Conservation (phyloP, 1,140 invertebrate genomes). For the Zaprionus taronus region DNA sequence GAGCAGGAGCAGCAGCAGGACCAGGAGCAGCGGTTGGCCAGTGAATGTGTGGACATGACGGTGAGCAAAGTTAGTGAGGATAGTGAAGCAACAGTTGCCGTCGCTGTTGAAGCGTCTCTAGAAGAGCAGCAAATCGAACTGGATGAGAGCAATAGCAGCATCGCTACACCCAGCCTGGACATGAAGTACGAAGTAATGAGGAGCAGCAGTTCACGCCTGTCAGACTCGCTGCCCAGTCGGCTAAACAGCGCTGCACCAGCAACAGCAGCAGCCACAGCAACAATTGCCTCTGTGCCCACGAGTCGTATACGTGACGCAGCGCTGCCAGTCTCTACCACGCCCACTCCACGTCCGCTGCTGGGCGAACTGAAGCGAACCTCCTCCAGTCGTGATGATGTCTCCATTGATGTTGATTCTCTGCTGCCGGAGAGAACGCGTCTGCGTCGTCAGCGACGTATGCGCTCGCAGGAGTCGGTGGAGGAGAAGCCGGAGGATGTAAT, state of each 20-base stretch:
- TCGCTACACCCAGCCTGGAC: constrained; percentile 18
- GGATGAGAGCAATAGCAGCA: constrained; percentile 51
- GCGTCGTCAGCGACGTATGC: constrained; percentile 69
- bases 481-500: constrained; percentile 78
- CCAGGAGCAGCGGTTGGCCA: constrained; percentile 14
- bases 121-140: constrained; percentile 45
- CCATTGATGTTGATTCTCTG: constrained; percentile 61
- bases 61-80: constrained; percentile 70
- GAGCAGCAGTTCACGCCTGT: constrained; percentile 25
- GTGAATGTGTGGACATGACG: constrained; percentile 68
- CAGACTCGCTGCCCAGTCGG: constrained; percentile 23
- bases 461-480: constrained; percentile 68
- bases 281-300: constrained; percentile 10
- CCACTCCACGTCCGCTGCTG: constrained; percentile 42
- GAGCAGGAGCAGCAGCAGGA: constrained; percentile 18
- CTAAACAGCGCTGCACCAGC: constrained; percentile 25
- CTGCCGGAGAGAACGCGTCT: constrained; percentile 69
- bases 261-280: constrained; percentile 13
- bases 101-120: constrained; percentile 49
- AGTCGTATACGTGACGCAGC: constrained; percentile 20
- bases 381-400: constrained; percentile 50
- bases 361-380: constrained; percentile 60
- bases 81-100: constrained; percentile 56
- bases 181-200: constrained; percentile 66
- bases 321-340: not conserved